Evolutionary conservation across 2,888 invertebrate genomes (phyloP).

Genomic region (Anarsia innoxiella): DNA sequence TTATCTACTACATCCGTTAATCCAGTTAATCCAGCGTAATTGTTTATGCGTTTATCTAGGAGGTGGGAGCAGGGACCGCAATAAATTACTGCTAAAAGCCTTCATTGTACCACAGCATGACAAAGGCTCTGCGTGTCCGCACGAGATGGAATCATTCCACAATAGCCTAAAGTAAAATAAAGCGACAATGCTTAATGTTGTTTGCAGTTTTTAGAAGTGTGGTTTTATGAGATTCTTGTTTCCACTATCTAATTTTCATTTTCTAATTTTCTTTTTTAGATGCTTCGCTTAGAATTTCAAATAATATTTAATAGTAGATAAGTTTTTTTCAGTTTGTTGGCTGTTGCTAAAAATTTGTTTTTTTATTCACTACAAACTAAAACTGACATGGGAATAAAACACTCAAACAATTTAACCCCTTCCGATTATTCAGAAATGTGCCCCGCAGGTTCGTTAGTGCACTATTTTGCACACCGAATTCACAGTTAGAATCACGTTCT

Average conservation of each 20-base stretch:
- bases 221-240: too few relatives aligned
- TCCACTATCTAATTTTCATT: too few relatives aligned
- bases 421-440: slow-evolving; percentile 11
- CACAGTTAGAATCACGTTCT: slow-evolving; percentile 7
- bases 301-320: too few relatives aligned
- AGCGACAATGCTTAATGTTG: too few relatives aligned
- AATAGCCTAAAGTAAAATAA: too few relatives aligned
- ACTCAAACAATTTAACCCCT: neutral
- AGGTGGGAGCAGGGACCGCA: slow-evolving; percentile 1
- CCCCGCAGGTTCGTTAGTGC: slow-evolving; percentile 14
- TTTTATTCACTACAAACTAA: too few relatives aligned
- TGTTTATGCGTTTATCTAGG: slow-evolving; percentile 17
- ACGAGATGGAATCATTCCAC: slow-evolving; percentile 1
- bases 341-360: too few relatives aligned
- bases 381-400: neutral
- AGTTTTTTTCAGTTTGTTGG: too few relatives aligned
- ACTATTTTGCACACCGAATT: slow-evolving; percentile 10
- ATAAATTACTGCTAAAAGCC: slow-evolving; percentile 15
- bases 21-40: slow-evolving; percentile 31
- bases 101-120: slow-evolving; percentile 12
- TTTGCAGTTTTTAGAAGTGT: too few relatives aligned
- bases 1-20: slow-evolving; percentile 9
- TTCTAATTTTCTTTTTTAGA: too few relatives aligned
- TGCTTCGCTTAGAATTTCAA: too few relatives aligned
- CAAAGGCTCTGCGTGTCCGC: slow-evolving; percentile 11